A percentile compares a stretch with the other conserved stretches of the same genome.
phyloP scores from a whole-genome alignment of 2,113 vertebrate genomes.

The Trichechus manatus region DNA sequence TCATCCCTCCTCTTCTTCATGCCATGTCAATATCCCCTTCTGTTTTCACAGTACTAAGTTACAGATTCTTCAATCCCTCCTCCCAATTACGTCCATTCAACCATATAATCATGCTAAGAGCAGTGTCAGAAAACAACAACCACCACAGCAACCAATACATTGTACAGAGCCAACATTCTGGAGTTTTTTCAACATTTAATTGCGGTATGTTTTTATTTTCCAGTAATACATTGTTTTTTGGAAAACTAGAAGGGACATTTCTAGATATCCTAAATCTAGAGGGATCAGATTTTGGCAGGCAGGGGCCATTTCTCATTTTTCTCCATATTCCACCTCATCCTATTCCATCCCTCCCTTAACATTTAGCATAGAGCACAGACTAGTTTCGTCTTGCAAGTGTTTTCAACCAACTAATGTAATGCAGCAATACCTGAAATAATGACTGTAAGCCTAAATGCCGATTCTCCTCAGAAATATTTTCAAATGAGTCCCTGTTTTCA shows the following conservation, averaged over 20 bases:
- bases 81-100: constrained; percentile 68
- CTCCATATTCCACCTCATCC: background rate
- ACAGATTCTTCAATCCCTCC: constrained; percentile 49
- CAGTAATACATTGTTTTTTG: constrained; percentile 9
- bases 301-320: constrained; percentile 20
- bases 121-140: constrained; percentile 54
- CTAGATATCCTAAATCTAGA: background rate
- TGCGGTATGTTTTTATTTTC: constrained; percentile 39
- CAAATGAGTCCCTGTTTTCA: background rate
- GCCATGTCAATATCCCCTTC: constrained; percentile 60
- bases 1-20: constrained; percentile 32
- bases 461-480: constrained; percentile 53
- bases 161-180: background rate
- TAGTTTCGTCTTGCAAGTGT: background rate
- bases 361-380: background rate
- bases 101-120: constrained; percentile 69
- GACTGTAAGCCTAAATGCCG: background rate
- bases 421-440: background rate
- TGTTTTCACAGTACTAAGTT: constrained; percentile 60
- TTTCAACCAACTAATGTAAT: background rate
- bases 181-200: background rate
- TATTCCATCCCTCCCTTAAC: background rate
- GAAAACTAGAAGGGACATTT: constrained; percentile 24
- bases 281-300: background rate
- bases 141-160: background rate